Conservation (phyloP, 2,797 vertebrate genomes). For the Cephalopachus bancanus region DNA sequence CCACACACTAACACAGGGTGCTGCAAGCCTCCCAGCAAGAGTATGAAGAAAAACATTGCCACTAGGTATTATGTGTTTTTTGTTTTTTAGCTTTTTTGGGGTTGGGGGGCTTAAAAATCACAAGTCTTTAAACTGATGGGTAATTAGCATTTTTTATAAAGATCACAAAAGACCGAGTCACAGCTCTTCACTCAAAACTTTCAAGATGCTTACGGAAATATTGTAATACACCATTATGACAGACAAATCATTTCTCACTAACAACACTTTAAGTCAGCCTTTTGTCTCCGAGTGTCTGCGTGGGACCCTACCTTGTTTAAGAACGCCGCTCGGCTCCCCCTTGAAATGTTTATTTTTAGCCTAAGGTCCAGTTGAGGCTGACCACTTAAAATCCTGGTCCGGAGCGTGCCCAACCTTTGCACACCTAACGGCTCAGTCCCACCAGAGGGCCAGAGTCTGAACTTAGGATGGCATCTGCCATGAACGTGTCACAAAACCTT, state of each 20-base stretch:
- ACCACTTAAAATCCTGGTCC: constrained; percentile 82
- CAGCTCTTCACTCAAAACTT: constrained; percentile 87
- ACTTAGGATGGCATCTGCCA: not conserved
- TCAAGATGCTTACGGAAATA: constrained; percentile 89
- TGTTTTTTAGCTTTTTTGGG: not conserved
- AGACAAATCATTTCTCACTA: constrained; percentile 86
- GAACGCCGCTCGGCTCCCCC: constrained; percentile 84
- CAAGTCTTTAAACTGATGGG: constrained; percentile 81
- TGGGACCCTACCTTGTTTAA: constrained; percentile 71
- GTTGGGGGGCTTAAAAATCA: constrained; percentile 63
- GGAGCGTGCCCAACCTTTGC: not conserved
- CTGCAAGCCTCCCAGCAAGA: constrained; percentile 56
- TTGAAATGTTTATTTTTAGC: constrained; percentile 86
- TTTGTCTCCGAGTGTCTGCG: constrained; percentile 80
- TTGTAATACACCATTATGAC: constrained; percentile 86
- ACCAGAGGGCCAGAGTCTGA: not conserved
- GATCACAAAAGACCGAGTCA: constrained; percentile 86
- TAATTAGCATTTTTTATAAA: constrained; percentile 87
- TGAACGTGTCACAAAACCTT: not conserved
- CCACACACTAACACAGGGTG: constrained; percentile 62
- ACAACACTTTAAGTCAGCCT: constrained; percentile 83
- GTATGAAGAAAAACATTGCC: constrained; percentile 70
- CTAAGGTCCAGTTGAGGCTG: constrained; percentile 78
- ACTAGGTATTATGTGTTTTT: constrained; percentile 21
- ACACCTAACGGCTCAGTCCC: constrained; percentile 41